Evolutionary conservation across 2,888 invertebrate genomes (phyloP).

Genomic region (Drosophila stalkeri): DNA sequence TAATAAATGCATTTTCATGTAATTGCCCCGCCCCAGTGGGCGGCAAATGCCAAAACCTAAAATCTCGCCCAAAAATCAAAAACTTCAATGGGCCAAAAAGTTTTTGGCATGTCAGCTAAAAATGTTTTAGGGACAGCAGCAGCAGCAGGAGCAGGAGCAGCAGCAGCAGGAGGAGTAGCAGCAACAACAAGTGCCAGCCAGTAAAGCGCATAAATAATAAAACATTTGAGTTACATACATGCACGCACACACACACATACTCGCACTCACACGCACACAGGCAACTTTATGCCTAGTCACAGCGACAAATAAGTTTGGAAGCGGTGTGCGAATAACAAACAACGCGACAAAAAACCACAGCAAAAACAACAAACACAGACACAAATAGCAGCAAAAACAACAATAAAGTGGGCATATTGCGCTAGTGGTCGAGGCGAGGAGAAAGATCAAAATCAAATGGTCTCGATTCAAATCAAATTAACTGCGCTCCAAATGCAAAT

Average conservation of each 20-base stretch:
- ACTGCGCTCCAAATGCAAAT: conserved; percentile 33
- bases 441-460: conserved; percentile 57
- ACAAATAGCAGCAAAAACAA: conserved; percentile 16
- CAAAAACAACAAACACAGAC: conserved; percentile 42
- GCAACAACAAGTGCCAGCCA: conserved; percentile 39
- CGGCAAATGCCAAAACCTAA: conserved; percentile 5
- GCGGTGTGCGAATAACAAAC: conserved; percentile 31
- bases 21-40: conserved; percentile 52
- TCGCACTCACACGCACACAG: neutral
- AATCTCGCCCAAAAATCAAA: conserved; percentile 60
- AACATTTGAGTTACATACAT: conserved; percentile 57
- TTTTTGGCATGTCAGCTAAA: conserved; percentile 69
- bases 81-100: conserved; percentile 68
- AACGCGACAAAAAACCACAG: conserved; percentile 56
- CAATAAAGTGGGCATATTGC: conserved; percentile 5
- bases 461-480: conserved; percentile 65
- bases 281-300: conserved; percentile 41
- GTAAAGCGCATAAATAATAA: conserved; percentile 74
- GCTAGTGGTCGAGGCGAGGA: conserved; percentile 6
- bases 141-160: neutral
- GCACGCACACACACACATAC: conserved; percentile 15
- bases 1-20: conserved; percentile 71
- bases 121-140: conserved; percentile 42
- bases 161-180: conserved; percentile 10
- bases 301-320: conserved; percentile 52